Conservation (phyloP, 2,797 vertebrate genomes). For the Setipinna tenuifilis region DNA sequence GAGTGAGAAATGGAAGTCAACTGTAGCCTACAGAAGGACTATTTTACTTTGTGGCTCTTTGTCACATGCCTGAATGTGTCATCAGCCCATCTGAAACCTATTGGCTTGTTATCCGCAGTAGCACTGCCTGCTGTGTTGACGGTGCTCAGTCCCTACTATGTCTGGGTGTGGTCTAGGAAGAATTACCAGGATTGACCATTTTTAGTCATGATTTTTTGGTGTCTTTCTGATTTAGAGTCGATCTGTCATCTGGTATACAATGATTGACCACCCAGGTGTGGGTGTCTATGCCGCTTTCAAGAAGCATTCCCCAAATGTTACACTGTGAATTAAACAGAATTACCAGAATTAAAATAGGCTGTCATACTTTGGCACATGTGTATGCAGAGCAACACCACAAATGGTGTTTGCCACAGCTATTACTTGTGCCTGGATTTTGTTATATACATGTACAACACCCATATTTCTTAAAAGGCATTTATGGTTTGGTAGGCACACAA, state of each 20-base stretch:
- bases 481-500: background rate
- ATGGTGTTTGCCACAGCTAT: too few relatives aligned
- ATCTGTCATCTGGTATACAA: too few relatives aligned
- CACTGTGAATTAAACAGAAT: too few relatives aligned
- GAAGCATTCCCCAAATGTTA: background rate
- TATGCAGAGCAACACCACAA: too few relatives aligned
- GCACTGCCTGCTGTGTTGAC: background rate
- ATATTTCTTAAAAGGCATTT: background rate
- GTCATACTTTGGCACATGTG: background rate
- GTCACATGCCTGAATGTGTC: background rate
- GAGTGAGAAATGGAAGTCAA: background rate
- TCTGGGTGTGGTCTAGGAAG: background rate
- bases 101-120: background rate
- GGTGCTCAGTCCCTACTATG: background rate
- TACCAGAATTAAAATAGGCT: background rate
- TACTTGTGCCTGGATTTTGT: too few relatives aligned
- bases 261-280: background rate
- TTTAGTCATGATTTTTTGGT: background rate
- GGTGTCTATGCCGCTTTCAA: background rate
- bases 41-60: slow-evolving; percentile 12
- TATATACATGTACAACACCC: too few relatives aligned
- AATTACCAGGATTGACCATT: background rate
- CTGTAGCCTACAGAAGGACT: background rate
- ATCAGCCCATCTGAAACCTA: background rate
- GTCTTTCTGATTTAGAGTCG: background rate